A percentile compares a stretch with the other conserved stretches of the same genome.
phyloP scores from a whole-genome alignment of 1,140 invertebrate species.

The Drosophila watanabei region DNA sequence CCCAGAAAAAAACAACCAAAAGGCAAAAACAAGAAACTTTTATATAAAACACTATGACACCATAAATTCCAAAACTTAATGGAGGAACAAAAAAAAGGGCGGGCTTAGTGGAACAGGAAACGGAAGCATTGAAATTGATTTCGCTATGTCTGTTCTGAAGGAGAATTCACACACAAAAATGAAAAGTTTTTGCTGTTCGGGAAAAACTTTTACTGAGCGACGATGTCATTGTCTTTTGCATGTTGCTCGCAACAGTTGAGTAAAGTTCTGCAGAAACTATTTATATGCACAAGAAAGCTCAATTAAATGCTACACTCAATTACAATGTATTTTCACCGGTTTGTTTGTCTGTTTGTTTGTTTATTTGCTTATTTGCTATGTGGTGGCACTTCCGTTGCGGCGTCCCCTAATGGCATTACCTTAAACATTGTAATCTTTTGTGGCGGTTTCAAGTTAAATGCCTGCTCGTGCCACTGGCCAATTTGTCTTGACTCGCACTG shows the following conservation, averaged over 20 bases:
- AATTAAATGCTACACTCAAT: slow-evolving; percentile 76
- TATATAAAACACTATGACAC: slow-evolving; percentile 62
- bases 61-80: slow-evolving; percentile 48
- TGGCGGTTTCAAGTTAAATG: slow-evolving; percentile 58
- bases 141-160: slow-evolving; percentile 73
- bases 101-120: slow-evolving; percentile 27
- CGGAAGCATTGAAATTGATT: slow-evolving; percentile 79
- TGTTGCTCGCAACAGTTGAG: slow-evolving; percentile 71
- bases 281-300: slow-evolving; percentile 50
- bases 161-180: slow-evolving; percentile 62
- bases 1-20: slow-evolving; percentile 41
- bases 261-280: slow-evolving; percentile 66
- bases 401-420: slow-evolving; percentile 64
- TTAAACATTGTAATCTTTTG: slow-evolving; percentile 69
- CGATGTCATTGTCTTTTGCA: slow-evolving; percentile 65
- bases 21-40: slow-evolving; percentile 13
- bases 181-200: slow-evolving; percentile 56
- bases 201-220: slow-evolving; percentile 48
- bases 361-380: slow-evolving; percentile 25
- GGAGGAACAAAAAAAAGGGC: slow-evolving; percentile 30
- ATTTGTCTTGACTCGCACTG: slow-evolving; percentile 57
- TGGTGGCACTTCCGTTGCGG: slow-evolving; percentile 61
- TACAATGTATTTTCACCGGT: slow-evolving; percentile 48
- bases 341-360: slow-evolving; percentile 14
- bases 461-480: slow-evolving; percentile 61